These are phyloP conservation scores for Xenopus petersii DNA, from an alignment of 2,797 vertebrate species.

Conservation along the genomic window DNA sequence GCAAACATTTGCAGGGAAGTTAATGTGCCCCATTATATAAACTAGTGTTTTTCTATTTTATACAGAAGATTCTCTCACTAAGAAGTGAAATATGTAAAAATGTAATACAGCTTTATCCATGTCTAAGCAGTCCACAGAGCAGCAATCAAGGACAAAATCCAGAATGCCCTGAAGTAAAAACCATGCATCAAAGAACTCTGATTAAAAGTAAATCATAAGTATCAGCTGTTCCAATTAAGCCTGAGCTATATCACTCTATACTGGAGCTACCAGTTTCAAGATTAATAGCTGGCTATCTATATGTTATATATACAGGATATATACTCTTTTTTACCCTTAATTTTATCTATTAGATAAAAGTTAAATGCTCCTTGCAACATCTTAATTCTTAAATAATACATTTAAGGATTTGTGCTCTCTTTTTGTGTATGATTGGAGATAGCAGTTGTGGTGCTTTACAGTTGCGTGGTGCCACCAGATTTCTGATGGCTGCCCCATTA, in stretches of 20 bases:
- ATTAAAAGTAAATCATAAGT: not conserved
- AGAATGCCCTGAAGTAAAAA: not conserved
- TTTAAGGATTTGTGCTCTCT: too few relatives aligned
- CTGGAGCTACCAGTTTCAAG: not conserved
- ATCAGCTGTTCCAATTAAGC: slow-evolving; percentile 1
- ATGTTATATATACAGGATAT: too few relatives aligned
- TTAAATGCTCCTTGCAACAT: too few relatives aligned
- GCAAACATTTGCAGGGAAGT: too few relatives aligned
- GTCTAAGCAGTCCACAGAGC: not conserved
- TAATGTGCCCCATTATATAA: slow-evolving; percentile 4
- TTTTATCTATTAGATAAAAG: too few relatives aligned
- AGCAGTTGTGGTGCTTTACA: too few relatives aligned
- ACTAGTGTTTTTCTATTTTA: slow-evolving; percentile 17
- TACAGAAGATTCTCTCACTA: not conserved
- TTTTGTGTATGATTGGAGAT: too few relatives aligned
- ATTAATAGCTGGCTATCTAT: not conserved
- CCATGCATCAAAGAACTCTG: not conserved
- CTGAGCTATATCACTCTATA: not conserved
- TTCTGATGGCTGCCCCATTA: too few relatives aligned
- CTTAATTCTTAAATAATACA: too few relatives aligned
- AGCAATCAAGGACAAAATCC: not conserved
- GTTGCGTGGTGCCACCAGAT: too few relatives aligned
- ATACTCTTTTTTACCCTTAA: too few relatives aligned
- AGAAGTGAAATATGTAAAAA: slow-evolving; percentile 10
- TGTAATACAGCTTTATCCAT: not conserved